Evolutionary conservation across 2,888 invertebrate species (phyloP).

Genomic region (Thyatira batis): DNA sequence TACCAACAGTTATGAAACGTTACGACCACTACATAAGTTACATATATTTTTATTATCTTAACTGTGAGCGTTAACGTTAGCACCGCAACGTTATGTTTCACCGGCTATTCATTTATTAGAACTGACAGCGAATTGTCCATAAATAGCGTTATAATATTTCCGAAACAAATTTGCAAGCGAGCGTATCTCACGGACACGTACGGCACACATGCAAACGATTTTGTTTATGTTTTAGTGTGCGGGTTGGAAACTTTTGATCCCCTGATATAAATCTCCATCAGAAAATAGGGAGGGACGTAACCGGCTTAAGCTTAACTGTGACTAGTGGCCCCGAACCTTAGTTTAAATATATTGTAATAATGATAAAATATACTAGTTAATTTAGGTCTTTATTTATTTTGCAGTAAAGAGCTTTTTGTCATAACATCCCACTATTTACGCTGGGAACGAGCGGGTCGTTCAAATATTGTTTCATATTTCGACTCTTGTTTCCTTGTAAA

Average conservation of each 20-base stretch:
- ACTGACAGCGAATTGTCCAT: conserved; percentile 59
- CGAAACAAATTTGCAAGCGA: conserved; percentile 52
- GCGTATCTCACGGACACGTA: conserved; percentile 25
- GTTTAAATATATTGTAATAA: conserved; percentile 81
- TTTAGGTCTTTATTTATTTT: conserved; percentile 72
- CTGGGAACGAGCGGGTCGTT: conserved; percentile 44
- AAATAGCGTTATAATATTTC: conserved; percentile 51
- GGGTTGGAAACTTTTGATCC: conserved; percentile 80
- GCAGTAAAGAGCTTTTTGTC: conserved; percentile 65
- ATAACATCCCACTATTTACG: conserved; percentile 59
- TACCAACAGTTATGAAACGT: conserved; percentile 55
- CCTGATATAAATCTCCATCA: conserved; percentile 82
- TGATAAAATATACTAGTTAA: conserved; percentile 79
- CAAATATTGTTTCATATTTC: conserved; percentile 78
- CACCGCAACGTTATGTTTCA: conserved; percentile 36
- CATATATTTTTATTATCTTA: conserved; percentile 58
- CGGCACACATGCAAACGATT: conserved; percentile 38
- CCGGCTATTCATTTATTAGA: conserved; percentile 61
- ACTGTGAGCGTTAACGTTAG: conserved; percentile 44
- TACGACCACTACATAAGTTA: conserved; percentile 51
- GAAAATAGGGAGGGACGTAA: conserved; percentile 81
- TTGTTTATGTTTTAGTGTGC: conserved; percentile 48
- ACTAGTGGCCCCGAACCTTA: conserved; percentile 75
- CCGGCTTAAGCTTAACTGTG: conserved; percentile 81
- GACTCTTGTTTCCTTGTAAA: conserved; percentile 59